Percentiles rank a stretch among this genome's conserved stretches.
These are phyloP conservation scores for Cavia aperea DNA, from an alignment of 2,113 vertebrate genomes.

Conservation along the genomic window DNA sequence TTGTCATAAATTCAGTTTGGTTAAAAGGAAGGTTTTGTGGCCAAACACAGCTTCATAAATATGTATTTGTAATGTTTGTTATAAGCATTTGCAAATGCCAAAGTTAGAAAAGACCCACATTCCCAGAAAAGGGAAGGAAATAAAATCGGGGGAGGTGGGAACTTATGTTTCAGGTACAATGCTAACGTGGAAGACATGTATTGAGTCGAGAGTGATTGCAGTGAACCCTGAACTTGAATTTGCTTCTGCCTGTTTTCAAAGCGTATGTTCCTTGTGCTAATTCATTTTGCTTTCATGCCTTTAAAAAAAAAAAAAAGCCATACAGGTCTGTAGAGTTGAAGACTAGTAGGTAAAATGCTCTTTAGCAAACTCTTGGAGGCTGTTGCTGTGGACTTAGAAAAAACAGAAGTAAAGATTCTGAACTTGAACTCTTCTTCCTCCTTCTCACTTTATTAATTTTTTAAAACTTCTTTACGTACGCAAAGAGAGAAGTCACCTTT, in stretches of 20 bases:
- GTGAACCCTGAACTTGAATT: not conserved
- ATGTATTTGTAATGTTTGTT: constrained; percentile 25
- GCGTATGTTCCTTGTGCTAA: not conserved
- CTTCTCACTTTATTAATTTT: not conserved
- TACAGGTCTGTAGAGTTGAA: not conserved
- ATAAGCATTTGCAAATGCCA: constrained; percentile 24
- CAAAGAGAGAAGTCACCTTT: not conserved
- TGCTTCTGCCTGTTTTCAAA: not conserved
- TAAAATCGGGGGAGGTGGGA: not conserved
- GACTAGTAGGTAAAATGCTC: not conserved
- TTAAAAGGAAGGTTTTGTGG: constrained; percentile 52
- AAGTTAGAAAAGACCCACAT: constrained; percentile 5
- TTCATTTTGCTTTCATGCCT: not conserved
- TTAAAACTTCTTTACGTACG: not conserved
- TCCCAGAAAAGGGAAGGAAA: constrained; percentile 24
- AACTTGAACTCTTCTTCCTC: not conserved
- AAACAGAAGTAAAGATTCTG: not conserved
- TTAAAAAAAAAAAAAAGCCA: not conserved
- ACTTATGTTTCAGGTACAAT: not conserved
- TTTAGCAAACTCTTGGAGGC: not conserved
- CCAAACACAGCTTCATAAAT: constrained; percentile 49
- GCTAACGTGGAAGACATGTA: not conserved
- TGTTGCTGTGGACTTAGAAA: not conserved
- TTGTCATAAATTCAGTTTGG: constrained; percentile 47
- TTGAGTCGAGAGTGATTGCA: not conserved